Conservation (phyloP, 2,888 invertebrate genomes). For the Rosalia funebris region DNA sequence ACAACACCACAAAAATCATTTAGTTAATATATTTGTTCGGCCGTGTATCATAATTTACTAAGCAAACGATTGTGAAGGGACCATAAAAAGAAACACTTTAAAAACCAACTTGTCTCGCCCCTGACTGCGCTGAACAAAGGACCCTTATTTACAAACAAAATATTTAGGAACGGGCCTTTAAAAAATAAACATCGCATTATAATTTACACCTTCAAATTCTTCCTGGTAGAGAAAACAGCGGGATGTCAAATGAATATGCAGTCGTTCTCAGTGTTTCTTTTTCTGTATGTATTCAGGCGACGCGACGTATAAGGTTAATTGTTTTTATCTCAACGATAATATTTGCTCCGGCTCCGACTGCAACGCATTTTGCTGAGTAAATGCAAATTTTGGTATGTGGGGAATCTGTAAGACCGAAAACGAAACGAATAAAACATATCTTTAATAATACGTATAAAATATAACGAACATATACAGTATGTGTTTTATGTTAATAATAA, state of each 20-base stretch:
- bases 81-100: constrained; percentile 41
- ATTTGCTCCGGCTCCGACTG: not conserved
- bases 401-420: no score
- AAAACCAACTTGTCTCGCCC: constrained; percentile 42
- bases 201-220: constrained; percentile 55
- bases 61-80: constrained; percentile 28
- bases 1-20: not conserved
- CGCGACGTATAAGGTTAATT: constrained; percentile 13
- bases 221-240: constrained; percentile 47
- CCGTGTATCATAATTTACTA: constrained; percentile 30
- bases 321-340: not conserved
- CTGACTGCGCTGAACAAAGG: constrained; percentile 51
- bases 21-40: constrained; percentile 21
- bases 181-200: constrained; percentile 54
- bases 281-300: constrained; percentile 8
- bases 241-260: constrained; percentile 35
- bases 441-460: no score
- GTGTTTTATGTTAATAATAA: no score
- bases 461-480: no score
- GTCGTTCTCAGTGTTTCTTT: constrained; percentile 28
- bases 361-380: not conserved
- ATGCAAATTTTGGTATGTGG: not conserved
- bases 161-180: constrained; percentile 52
- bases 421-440: no score
- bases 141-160: constrained; percentile 53